A percentile compares a stretch with the other conserved stretches of the same genome.
These are phyloP conservation scores for Percopsis omiscomaycus DNA, from an alignment of 2,797 vertebrate genomes.

Conservation along the genomic window DNA sequence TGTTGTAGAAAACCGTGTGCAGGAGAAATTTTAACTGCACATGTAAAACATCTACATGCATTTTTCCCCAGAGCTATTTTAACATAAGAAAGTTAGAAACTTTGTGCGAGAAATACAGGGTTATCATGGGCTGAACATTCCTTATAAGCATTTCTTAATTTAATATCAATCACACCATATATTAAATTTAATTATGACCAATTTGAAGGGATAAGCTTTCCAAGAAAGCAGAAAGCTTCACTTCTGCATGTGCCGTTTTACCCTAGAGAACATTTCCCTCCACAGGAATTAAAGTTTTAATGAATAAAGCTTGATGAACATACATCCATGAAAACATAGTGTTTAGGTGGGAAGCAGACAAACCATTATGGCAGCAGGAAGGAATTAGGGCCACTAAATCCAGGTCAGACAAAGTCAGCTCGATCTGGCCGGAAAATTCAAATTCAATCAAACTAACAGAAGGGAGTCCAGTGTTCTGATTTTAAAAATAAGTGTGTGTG, in stretches of 20 bases:
- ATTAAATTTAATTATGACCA: constrained; percentile 27
- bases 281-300: background rate
- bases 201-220: constrained; percentile 19
- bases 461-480: constrained; percentile 11
- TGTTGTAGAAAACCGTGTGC: too few relatives aligned
- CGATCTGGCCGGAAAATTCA: constrained; percentile 46
- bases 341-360: background rate
- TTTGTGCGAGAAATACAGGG: too few relatives aligned
- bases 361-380: background rate
- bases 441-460: constrained; percentile 18
- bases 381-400: constrained; percentile 37
- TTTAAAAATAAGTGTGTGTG: too few relatives aligned
- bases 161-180: too few relatives aligned
- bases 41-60: too few relatives aligned
- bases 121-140: too few relatives aligned
- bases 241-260: constrained; percentile 50
- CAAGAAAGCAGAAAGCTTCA: constrained; percentile 40
- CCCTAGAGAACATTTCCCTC: constrained; percentile 25
- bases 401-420: constrained; percentile 58
- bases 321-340: background rate
- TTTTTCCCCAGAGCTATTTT: too few relatives aligned
- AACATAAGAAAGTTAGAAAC: too few relatives aligned
- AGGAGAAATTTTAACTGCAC: too few relatives aligned
- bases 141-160: too few relatives aligned
- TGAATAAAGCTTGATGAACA: background rate